Conservation (phyloP, 2,797 vertebrate species). For the Crocidura indochinensis region DNA sequence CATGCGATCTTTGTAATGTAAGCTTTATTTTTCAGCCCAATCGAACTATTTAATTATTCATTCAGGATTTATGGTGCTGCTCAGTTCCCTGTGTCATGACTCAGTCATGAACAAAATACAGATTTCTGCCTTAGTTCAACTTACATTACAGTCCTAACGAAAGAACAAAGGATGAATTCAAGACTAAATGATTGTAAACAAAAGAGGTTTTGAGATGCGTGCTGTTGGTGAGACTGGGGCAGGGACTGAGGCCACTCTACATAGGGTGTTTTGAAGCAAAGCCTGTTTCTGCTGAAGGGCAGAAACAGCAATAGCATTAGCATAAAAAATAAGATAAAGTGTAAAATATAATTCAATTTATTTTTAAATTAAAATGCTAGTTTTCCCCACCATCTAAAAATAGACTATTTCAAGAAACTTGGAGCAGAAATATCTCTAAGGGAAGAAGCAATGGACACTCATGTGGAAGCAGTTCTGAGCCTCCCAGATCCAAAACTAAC, state of each 20-base stretch:
- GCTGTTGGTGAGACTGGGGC: too few species aligned
- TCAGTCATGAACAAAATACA: neutral
- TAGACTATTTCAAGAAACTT: neutral
- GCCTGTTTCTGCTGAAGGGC: neutral
- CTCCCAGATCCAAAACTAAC: too few species aligned
- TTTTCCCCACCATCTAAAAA: neutral
- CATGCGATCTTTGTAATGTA: too few species aligned
- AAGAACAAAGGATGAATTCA: too few species aligned
- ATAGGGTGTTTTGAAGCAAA: too few species aligned
- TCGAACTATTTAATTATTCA: conserved; percentile 20
- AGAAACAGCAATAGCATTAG: neutral
- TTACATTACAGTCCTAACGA: neutral
- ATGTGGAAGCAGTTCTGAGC: neutral
- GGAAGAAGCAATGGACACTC: too few species aligned
- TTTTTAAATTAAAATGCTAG: conserved; percentile 22
- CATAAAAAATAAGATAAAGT: conserved; percentile 24
- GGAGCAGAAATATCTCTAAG: too few species aligned
- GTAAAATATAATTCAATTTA: neutral
- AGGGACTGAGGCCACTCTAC: too few species aligned
- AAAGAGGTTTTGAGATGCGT: too few species aligned
- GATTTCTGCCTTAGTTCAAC: neutral
- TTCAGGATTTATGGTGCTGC: neutral
- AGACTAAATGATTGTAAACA: too few species aligned
- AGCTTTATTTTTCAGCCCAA: too few species aligned
- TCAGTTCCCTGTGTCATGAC: neutral